Percentiles rank a stretch among this genome's conserved stretches.
These are phyloP conservation scores for Rhamnusium bicolor DNA, from an alignment of 2,888 invertebrate genomes.

Conservation along the genomic window DNA sequence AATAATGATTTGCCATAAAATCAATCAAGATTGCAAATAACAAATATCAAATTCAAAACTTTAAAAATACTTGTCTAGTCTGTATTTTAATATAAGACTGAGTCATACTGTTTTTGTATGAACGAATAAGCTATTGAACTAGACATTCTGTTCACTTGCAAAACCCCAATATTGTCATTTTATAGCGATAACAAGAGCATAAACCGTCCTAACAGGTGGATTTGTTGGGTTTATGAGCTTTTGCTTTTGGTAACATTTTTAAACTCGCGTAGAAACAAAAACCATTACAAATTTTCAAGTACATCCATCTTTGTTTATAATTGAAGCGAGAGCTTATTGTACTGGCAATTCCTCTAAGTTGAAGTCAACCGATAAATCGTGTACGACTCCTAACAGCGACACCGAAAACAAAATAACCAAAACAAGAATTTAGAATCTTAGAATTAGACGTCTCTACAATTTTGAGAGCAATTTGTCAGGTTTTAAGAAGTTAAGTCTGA, in stretches of 20 bases:
- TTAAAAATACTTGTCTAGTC: too few relatives aligned
- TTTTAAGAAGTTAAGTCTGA: constrained; percentile 47
- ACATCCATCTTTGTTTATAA: background rate
- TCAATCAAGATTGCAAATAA: too few relatives aligned
- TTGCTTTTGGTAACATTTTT: background rate
- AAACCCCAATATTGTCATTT: background rate
- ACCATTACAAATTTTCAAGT: background rate
- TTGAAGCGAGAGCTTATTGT: constrained; percentile 14
- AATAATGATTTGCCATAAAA: too few relatives aligned
- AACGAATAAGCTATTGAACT: too few relatives aligned
- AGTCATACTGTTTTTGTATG: too few relatives aligned
- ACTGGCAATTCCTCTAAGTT: constrained; percentile 1
- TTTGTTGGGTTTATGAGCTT: constrained; percentile 26
- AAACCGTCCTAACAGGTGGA: constrained; percentile 24
- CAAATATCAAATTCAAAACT: too few relatives aligned
- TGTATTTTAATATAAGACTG: too few relatives aligned
- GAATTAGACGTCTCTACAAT: constrained; percentile 44
- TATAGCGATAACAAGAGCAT: constrained; percentile 4
- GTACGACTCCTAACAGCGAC: constrained; percentile 13
- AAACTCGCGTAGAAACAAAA: constrained; percentile 9
- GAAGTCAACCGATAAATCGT: constrained; percentile 14
- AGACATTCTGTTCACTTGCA: too few relatives aligned
- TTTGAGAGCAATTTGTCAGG: constrained; percentile 51
- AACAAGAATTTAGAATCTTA: constrained; percentile 34
- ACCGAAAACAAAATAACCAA: constrained; percentile 28